Base-by-base conservation (phyloP, 2,888 invertebrate genomes). In the Salticus scenicus region DNA sequence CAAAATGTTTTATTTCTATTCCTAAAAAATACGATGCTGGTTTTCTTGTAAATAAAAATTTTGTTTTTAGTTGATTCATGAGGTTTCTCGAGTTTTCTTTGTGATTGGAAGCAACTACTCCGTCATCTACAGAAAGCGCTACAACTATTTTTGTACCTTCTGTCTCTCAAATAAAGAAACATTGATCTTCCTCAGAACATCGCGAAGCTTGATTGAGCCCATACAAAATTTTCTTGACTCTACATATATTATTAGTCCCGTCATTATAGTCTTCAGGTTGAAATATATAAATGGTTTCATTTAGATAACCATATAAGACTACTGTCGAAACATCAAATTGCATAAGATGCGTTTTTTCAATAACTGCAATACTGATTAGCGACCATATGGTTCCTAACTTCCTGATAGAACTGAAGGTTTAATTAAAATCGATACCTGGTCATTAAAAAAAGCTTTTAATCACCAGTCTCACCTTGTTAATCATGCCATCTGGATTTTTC, bases 181-280 rank as follows among this genome's bases (percentile, higher is more conserved):
- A 81, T 14, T 47, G 31, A 64, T 86, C 71, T n/a, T 64, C 81
- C 31, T 70, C 51, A 72, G 67, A 88, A 12, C 71, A 78, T 10
- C 72, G 27, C 10, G 87, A 63, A n/a, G 88, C 66, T 73, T 88
- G 86, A 31, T 69, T 67, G 4, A 88, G 74, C 7, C 82, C 86
- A 86, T 82, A 88, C 17, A 88, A 24, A 8, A 28, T 57, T 37
- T 66, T 75, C 24, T 74, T 37, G 8, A 88, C 63, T 42, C 70
- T 70, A 57, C 82, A 86, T 20, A 78, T 75, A 30, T 71, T 57
- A 14, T 67, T 74, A 14, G 66, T 30, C 0, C 64, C 51, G 41
- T 75, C n/a, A n/a, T n/a, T 67, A 0, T 72, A 88, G 2, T 75
- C 75, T 42, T 73, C 27, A 30, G 83, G 78, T 30, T 76, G 81